Evolutionary conservation across 2,888 invertebrate species (phyloP).

Genomic region (Schizotus pectinicornis): DNA sequence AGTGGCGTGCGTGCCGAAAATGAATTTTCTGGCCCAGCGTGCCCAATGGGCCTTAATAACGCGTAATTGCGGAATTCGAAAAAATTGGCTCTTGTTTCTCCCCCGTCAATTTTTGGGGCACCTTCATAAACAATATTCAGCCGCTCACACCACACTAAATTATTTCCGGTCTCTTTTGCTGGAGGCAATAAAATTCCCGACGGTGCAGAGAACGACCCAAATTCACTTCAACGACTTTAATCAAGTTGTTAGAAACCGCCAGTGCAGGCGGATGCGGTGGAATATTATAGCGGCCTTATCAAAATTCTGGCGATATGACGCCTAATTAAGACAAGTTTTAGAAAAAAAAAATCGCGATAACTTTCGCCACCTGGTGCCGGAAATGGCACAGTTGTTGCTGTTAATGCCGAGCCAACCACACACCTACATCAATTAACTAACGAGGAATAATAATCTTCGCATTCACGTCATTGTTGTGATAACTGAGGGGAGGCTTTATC

Average conservation of each 20-base stretch:
- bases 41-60: no score
- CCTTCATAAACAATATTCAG: no score
- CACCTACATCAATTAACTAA: background rate
- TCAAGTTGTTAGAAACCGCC: conserved; percentile 5
- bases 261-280: conserved; percentile 5
- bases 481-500: background rate
- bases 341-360: no score
- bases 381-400: no score
- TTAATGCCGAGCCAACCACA: background rate
- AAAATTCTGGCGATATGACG: background rate
- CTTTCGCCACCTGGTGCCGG: no score
- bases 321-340: no score
- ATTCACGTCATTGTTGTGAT: conserved; percentile 3
- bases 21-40: no score
- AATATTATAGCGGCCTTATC: conserved; percentile 4
- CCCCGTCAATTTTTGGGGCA: no score
- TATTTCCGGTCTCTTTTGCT: background rate
- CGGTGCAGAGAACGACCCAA: background rate
- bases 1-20: no score
- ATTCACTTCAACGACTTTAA: conserved; percentile 8
- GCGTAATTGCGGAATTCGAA: no score
- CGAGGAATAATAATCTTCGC: background rate
- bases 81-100: no score
- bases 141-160: no score
- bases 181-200: background rate